phyloP scores from a whole-genome alignment of 2,797 vertebrate species.

The Poliocrania exsul region DNA sequence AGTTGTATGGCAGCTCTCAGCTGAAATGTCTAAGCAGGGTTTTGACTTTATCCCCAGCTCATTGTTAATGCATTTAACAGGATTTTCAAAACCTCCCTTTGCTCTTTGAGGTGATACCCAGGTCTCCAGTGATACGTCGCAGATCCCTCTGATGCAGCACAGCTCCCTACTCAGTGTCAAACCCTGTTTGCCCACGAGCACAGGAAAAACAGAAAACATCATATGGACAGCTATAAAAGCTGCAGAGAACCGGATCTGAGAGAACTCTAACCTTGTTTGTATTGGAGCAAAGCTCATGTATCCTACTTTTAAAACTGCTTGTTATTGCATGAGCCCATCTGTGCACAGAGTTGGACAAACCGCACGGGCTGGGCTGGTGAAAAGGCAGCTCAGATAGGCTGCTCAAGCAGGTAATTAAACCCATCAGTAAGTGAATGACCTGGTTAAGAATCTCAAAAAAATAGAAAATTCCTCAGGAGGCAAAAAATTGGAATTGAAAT shows the following conservation, averaged over 20 bases:
- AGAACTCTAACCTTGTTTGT: not conserved
- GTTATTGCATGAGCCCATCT: not conserved
- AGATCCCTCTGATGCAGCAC: conserved; percentile 5
- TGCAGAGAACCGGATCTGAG: conserved; percentile 8
- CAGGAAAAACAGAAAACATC: not conserved
- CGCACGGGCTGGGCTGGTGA: not conserved
- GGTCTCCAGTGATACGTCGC: not conserved
- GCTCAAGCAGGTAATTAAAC: conserved; percentile 47
- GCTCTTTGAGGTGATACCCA: not conserved
- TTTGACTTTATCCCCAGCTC: conserved; percentile 34
- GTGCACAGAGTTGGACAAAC: not conserved
- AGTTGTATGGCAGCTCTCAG: conserved; percentile 35
- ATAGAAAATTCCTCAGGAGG: conserved; percentile 63
- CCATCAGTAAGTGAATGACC: conserved; percentile 9
- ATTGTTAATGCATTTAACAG: conserved; percentile 14
- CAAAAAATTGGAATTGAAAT: conserved; percentile 58
- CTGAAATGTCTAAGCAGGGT: not conserved
- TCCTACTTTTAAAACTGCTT: not conserved
- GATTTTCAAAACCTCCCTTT: not conserved
- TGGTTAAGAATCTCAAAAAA: conserved; percentile 56
- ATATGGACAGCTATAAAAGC: not conserved
- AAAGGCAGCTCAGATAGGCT: not conserved
- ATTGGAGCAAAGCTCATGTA: not conserved
- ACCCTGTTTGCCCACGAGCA: not conserved
- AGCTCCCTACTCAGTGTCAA: not conserved